Conservation (phyloP, 2,113 vertebrate genomes). For the Propithecus coquereli region DNA sequence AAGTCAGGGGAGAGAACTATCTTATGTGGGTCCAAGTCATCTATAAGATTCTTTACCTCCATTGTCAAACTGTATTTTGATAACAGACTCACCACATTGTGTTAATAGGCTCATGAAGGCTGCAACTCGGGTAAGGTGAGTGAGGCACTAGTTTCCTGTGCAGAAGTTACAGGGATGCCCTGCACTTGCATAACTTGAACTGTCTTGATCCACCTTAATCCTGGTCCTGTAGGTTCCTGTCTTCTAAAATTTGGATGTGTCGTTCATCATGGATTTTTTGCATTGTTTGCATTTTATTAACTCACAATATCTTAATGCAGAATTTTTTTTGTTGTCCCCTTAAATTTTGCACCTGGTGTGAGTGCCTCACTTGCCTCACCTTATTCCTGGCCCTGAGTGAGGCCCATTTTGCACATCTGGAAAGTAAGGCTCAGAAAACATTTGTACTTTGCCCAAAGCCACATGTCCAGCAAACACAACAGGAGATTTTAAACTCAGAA, state of each 20-base stretch:
- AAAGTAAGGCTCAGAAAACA: not conserved
- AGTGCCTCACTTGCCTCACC: not conserved
- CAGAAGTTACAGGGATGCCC: not conserved
- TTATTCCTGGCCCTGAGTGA: not conserved
- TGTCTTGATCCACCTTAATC: not conserved
- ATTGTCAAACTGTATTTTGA: not conserved
- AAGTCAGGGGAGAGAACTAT: not conserved
- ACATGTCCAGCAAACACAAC: not conserved
- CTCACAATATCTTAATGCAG: too few relatives aligned
- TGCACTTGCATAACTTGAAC: too few relatives aligned
- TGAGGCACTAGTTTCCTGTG: not conserved
- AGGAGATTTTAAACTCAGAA: constrained; percentile 35
- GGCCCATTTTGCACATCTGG: not conserved
- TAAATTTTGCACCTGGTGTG: not conserved
- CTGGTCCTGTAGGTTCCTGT: not conserved
- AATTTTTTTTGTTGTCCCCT: not conserved
- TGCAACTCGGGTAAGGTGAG: not conserved
- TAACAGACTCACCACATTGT: not conserved
- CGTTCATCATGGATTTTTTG: not conserved
- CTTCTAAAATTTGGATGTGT: not conserved
- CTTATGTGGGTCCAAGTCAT: not conserved
- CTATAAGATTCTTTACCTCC: not conserved
- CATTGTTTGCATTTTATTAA: not conserved
- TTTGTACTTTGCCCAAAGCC: not conserved
- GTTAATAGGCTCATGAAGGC: not conserved